Percentiles rank a stretch among this genome's conserved stretches.
Evolutionary conservation across 2,113 vertebrate genomes (phyloP).

Genomic region (Spilogale gracilis): DNA sequence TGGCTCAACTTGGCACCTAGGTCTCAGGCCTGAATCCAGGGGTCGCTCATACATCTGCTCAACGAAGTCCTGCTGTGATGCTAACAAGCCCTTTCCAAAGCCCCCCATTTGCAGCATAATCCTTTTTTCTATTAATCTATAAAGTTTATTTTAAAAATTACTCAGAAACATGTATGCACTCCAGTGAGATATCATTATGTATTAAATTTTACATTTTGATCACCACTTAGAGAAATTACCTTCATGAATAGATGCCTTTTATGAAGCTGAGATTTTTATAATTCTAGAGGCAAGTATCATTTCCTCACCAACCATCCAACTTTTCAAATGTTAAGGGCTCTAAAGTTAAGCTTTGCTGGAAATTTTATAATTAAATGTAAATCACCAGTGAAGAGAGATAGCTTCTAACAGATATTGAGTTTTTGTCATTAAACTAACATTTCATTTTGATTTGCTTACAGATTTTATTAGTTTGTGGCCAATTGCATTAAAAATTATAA

Average conservation of each 20-base stretch:
- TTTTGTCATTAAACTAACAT: conserved; percentile 55
- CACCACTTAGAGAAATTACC: conserved; percentile 66
- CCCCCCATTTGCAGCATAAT: not conserved
- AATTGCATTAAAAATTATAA: conserved; percentile 77
- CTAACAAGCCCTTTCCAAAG: not conserved
- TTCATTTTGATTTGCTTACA: conserved; percentile 67
- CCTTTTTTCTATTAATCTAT: not conserved
- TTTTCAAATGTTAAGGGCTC: conserved; percentile 65
- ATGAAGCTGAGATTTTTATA: conserved; percentile 56
- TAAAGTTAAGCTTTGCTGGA: conserved; percentile 52
- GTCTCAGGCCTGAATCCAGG: not conserved
- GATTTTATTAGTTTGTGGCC: conserved; percentile 64
- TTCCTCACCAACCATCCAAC: conserved; percentile 64
- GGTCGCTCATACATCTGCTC: too few species aligned
- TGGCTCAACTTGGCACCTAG: not conserved
- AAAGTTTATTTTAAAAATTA: conserved; percentile 65
- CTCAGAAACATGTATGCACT: conserved; percentile 51
- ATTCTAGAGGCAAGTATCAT: conserved; percentile 48
- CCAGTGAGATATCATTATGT: conserved; percentile 63
- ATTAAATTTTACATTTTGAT: conserved; percentile 69
- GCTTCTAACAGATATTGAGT: conserved; percentile 53
- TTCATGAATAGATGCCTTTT: conserved; percentile 76
- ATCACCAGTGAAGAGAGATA: conserved; percentile 55
- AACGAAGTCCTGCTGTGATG: not conserved
- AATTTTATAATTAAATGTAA: conserved; percentile 78